phyloP scores from a whole-genome alignment of 1,140 invertebrate genomes.

The Aphis craccivora region DNA sequence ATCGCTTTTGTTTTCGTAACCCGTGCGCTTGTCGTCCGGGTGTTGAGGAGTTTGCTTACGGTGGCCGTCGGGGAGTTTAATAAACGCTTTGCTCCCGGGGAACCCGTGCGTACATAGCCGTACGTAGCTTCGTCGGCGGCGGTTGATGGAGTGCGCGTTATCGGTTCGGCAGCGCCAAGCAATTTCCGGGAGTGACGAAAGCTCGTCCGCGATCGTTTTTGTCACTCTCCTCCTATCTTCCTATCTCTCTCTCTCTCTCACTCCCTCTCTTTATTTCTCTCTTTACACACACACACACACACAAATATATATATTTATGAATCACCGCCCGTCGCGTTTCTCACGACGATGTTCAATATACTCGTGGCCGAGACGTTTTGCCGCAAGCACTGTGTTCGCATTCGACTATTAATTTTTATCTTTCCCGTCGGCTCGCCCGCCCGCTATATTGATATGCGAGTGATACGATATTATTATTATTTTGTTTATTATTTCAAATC shows the following conservation, averaged over 20 bases:
- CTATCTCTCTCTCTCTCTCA: neutral
- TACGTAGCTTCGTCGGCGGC: neutral
- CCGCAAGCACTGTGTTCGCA: neutral
- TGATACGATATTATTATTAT: neutral
- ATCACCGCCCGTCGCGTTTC: too few species aligned
- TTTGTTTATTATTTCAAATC: too few species aligned
- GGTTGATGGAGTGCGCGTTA: conserved; percentile 13
- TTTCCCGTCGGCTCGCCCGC: neutral
- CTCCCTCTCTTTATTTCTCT: neutral
- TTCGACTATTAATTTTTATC: neutral
- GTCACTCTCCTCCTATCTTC: neutral
- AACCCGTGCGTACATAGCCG: neutral
- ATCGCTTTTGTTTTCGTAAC: conserved; percentile 29
- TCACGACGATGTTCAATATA: neutral
- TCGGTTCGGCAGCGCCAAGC: conserved; percentile 50
- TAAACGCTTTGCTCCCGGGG: conserved; percentile 39
- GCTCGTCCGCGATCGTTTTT: conserved; percentile 37
- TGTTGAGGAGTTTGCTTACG: conserved; percentile 3
- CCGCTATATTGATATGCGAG: neutral
- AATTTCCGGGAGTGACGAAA: conserved; percentile 52
- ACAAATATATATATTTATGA: neutral
- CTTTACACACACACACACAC: neutral
- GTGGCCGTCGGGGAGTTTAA: conserved; percentile 15
- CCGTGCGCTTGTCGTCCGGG: neutral
- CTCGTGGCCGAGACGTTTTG: neutral